Conservation (phyloP, 2,113 vertebrate species). For the Melanostigma gelatinosum region DNA sequence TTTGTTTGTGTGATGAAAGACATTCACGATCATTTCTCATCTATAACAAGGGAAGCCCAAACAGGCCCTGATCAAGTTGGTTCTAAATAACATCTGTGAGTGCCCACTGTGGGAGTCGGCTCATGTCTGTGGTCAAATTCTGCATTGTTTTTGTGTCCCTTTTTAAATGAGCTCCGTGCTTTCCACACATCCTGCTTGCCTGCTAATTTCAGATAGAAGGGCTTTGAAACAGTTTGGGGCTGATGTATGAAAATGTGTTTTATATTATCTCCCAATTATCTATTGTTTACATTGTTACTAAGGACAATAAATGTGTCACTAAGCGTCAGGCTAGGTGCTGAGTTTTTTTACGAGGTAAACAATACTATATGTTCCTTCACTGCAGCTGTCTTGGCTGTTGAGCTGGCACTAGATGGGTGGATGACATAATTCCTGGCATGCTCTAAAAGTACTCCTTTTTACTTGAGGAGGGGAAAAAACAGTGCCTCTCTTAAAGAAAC, state of each 20-base stretch:
- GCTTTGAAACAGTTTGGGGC: conserved; percentile 35
- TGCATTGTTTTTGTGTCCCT: conserved; percentile 47
- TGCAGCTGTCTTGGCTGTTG: conserved; percentile 86
- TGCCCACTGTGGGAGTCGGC: conserved; percentile 55
- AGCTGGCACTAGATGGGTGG: conserved; percentile 85
- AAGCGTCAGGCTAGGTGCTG: conserved; percentile 87
- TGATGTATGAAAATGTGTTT: conserved; percentile 76
- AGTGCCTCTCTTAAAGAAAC: conserved; percentile 82
- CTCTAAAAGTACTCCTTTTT: conserved; percentile 86
- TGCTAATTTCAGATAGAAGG: conserved; percentile 65
- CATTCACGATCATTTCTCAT: conserved; percentile 35
- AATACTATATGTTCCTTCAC: conserved; percentile 92
- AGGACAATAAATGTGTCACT: conserved; percentile 88
- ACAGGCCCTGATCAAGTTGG: conserved; percentile 64
- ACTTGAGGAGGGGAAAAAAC: conserved; percentile 73
- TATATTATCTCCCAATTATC: conserved; percentile 85
- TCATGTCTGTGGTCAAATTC: conserved; percentile 43
- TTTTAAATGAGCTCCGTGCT: conserved; percentile 57
- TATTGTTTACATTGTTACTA: conserved; percentile 94
- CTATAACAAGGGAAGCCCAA: conserved; percentile 64
- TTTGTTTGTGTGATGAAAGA: conserved; percentile 64
- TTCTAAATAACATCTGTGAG: conserved; percentile 51
- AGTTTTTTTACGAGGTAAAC: conserved; percentile 93
- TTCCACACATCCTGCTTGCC: conserved; percentile 58
- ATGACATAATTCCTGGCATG: conserved; percentile 97